Conservation (phyloP, 37 sponge, comb jelly and placozoan genomes). For the Spongia lamella region DNA sequence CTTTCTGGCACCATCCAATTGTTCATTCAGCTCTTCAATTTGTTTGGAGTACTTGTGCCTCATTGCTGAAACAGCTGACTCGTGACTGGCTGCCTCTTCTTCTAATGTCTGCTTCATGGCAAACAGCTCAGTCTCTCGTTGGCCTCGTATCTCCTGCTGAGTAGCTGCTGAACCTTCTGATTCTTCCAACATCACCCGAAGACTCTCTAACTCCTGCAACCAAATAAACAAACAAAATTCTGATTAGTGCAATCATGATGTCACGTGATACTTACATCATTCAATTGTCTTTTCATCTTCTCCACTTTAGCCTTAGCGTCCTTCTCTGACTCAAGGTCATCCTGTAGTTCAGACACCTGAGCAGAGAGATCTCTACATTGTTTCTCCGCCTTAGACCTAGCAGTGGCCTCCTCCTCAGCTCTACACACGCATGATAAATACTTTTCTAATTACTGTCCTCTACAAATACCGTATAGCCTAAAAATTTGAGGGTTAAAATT, state of each 20-base stretch:
- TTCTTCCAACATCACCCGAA: conserved; percentile 79
- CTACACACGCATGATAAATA: too few species aligned
- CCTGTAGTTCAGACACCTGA: conserved; percentile 82
- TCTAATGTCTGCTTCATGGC: conserved; percentile 79
- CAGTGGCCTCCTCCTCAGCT: conserved; percentile 85
- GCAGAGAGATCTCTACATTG: conserved; percentile 79
- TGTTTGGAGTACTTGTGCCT: conserved; percentile 71
- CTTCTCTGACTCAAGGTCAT: conserved; percentile 91
- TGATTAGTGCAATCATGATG: not conserved
- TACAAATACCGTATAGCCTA: too few species aligned
- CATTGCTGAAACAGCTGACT: conserved; percentile 58
- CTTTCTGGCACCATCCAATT: conserved; percentile 80
- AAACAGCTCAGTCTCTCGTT: conserved; percentile 84
- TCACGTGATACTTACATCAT: conserved; percentile 56
- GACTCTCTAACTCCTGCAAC: conserved; percentile 77
- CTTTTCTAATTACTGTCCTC: conserved; percentile 5
- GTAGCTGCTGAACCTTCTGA: conserved; percentile 66
- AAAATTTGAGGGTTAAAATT: too few species aligned
- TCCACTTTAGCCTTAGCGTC: conserved; percentile 71
- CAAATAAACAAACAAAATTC: not conserved
- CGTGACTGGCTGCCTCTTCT: conserved; percentile 74
- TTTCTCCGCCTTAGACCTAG: conserved; percentile 83
- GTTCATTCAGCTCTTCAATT: conserved; percentile 84
- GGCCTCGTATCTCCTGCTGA: conserved; percentile 77
- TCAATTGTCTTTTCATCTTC: conserved; percentile 61